Base-by-base conservation (phyloP, 2,797 vertebrate species). In the Triplophysa bombifrons region DNA sequence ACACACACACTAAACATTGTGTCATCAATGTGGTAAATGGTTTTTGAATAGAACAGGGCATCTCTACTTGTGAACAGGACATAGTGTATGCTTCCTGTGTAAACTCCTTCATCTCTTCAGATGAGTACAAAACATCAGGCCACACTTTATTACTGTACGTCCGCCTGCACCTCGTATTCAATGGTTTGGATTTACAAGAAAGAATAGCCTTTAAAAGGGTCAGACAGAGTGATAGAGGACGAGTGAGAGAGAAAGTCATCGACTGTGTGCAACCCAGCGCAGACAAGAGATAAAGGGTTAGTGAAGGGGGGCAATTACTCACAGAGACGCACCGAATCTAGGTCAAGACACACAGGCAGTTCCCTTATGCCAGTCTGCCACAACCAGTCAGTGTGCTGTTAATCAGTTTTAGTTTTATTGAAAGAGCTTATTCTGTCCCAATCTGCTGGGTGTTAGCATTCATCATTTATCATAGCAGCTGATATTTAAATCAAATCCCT, bases 321-420 rank as follows among this genome's bases (percentile, higher is more conserved):
- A 72, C 61, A 67, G 76, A 82, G 80, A 76, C 61, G 61, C 48
- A 64, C 51, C 80, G 72, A 86, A 88, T 86, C 81, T 88, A 86
- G 87, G 87, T 88, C 87, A 86, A 82, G 86, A 82, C 82, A 78
- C 20, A 69, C 64, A 73, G 82, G 82, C 74, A 34, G 78, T 51
- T 79, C 82, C 83, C 67, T 85, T 60, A 81, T 72, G 72, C 78
- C 72, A 34, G 51, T 19, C 72, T 72, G 72, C 75, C 78, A 64
- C 80, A 67, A 76, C 79, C 79, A 80, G 66, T 72, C 84, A 9
- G 50, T 38, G 63, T 17, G 63, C 51, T 65, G 80, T 74, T 87
- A 85, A 86, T 87, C 85, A 81, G 85, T 85, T 87, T 85, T 86
- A 75, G 69, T 66, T 82, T 77, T 60, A 85, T 80, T 85, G 78